Evolutionary conservation across 1,140 invertebrate species (phyloP), one percentile per base, ranked within the genome.

Genomic region (Pectinophora gossypiella): DNA sequence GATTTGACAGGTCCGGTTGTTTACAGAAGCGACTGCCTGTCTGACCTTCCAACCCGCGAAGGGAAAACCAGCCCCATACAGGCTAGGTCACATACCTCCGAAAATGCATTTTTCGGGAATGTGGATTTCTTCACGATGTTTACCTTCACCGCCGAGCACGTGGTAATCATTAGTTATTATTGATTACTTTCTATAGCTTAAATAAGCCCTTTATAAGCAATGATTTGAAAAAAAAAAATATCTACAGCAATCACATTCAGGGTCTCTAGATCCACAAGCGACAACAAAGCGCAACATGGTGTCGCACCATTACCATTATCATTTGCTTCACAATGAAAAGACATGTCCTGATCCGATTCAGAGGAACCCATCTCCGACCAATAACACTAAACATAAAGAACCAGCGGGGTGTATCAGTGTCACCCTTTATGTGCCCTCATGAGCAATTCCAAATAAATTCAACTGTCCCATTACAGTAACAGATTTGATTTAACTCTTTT

Each of bases 321-420:
- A 77, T 84, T 84, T 75, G 76, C 69, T 66, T 69, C 56, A 79
- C 68, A 75, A 75, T 69, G 68, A 72, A 78, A 75, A 68, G 53
- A 55, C 55, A 72, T 60, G 63, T 62, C 64, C 62, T 66, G 61
- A 68, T 69, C 55, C 65, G 62, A 76, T 76, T 67, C 70, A 76
- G 64, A 60, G 59, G 60, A 66, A 56, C 65, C 71, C 71, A 80
- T 79, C 80, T 68, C n/a, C 55, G 70, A 57, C 55, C 69, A 78
- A 81, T 82, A 78, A 73, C 68, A 69, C 72, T 68, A 79, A 72
- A 76, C 67, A 81, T 80, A 84, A 84, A 84, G 78, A 72, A 80
- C 71, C 80, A 78, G 72, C 73, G 58, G 80, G 80, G 77, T 64
- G 79, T 75, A 78, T 73, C 68, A 68, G 54, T 80, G 72, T 78